These are phyloP conservation scores for Coregonus suidteri DNA, from an alignment of 2,797 vertebrate genomes.

Conservation along the genomic window DNA sequence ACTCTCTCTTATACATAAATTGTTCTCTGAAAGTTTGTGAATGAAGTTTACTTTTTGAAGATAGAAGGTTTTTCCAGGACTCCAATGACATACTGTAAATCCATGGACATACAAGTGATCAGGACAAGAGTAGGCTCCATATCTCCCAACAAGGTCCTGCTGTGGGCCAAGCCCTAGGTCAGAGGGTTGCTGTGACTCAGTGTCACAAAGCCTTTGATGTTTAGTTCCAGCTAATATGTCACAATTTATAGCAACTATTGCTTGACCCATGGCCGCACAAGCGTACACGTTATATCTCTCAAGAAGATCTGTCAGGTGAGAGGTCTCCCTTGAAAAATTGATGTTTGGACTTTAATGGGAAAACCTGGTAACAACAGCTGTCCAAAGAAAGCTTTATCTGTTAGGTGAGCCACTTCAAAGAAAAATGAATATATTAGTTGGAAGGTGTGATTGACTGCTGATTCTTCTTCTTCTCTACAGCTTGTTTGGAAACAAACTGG, in stretches of 20 bases:
- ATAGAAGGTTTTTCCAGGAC: too few relatives aligned
- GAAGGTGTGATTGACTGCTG: constrained; percentile 10
- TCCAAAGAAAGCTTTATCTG: neutral
- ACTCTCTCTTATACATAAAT: too few relatives aligned
- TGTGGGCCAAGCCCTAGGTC: neutral
- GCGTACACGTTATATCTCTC: neutral
- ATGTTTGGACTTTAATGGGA: neutral
- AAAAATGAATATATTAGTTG: neutral
- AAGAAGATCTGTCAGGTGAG: neutral
- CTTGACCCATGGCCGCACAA: neutral
- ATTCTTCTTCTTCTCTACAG: constrained; percentile 56
- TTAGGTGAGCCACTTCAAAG: neutral
- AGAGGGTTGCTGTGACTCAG: neutral
- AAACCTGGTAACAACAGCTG: neutral
- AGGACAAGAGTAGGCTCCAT: neutral
- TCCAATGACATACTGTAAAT: neutral
- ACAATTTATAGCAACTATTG: neutral
- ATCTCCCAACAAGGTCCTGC: neutral
- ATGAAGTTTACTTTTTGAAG: too few relatives aligned
- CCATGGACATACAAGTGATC: neutral
- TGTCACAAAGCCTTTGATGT: neutral
- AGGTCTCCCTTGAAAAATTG: neutral
- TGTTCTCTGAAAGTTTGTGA: too few relatives aligned
- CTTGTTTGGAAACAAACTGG: constrained; percentile 82
- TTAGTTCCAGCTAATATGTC: neutral